Evolutionary conservation across 2,113 vertebrate genomes (phyloP).

Genomic region (Notarius lentiginosus): DNA sequence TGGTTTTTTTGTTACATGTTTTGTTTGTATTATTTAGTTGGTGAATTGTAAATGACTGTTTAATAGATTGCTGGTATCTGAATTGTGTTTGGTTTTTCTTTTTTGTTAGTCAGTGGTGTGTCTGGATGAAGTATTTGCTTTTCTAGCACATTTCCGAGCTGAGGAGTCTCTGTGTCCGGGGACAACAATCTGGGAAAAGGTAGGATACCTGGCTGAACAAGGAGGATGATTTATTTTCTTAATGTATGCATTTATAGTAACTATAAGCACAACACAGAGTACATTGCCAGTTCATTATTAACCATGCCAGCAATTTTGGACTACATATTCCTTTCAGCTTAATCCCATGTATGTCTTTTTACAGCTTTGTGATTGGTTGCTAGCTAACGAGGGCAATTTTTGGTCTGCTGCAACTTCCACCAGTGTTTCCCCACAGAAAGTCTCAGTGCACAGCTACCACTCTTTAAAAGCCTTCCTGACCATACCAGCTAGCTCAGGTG

Average conservation of each 20-base stretch:
- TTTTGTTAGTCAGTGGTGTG: constrained; percentile 66
- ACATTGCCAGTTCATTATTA: background rate
- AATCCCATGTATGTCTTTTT: background rate
- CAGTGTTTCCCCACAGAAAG: constrained; percentile 7
- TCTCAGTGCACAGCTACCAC: constrained; percentile 44
- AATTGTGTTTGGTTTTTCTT: background rate
- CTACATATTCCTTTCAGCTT: background rate
- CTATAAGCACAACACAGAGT: background rate
- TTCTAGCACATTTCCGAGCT: constrained; percentile 79
- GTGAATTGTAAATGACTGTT: background rate
- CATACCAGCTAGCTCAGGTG: constrained; percentile 70
- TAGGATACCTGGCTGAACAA: constrained; percentile 51
- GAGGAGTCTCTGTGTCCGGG: constrained; percentile 87
- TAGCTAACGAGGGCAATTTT: constrained; percentile 76
- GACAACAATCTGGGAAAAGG: constrained; percentile 84
- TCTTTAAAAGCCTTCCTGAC: constrained; percentile 76
- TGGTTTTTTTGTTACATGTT: background rate
- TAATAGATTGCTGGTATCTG: background rate
- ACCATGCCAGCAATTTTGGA: background rate
- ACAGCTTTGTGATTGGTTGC: constrained; percentile 85
- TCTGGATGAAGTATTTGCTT: constrained; percentile 80
- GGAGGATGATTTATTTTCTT: background rate
- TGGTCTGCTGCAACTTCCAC: constrained; percentile 38
- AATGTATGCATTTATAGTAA: background rate
- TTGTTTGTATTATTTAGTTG: background rate